phyloP scores from a whole-genome alignment of 2,113 vertebrate genomes.

The Apaloderma vittatum region DNA sequence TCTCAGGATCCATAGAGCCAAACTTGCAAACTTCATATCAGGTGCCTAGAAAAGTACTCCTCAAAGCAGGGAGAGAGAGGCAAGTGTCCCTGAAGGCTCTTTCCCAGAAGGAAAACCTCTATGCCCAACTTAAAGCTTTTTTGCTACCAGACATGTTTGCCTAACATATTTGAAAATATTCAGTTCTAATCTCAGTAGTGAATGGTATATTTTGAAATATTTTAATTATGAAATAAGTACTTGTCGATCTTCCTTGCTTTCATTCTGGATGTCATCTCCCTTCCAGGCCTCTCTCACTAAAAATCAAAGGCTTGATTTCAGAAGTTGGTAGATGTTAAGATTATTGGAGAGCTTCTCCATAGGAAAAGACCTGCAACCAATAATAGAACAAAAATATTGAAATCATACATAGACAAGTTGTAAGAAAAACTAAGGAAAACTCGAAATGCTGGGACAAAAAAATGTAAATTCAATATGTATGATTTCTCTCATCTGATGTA shows the following conservation, averaged over 20 bases:
- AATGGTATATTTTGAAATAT: background rate
- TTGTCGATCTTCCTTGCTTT: slow-evolving; percentile 7
- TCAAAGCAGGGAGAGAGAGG: background rate
- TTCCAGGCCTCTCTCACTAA: background rate
- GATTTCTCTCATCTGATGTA: background rate
- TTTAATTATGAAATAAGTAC: slow-evolving; percentile 8
- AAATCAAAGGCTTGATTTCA: background rate
- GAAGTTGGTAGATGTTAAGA: background rate
- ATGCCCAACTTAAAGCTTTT: background rate
- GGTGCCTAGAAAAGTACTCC: background rate
- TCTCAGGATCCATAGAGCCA: background rate
- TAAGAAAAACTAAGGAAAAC: background rate
- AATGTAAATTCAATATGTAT: background rate
- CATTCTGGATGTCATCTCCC: background rate
- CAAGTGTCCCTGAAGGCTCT: background rate
- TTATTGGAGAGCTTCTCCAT: background rate
- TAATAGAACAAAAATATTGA: background rate
- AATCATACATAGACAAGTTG: background rate
- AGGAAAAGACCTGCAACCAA: background rate
- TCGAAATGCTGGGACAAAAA: background rate
- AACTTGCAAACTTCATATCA: background rate
- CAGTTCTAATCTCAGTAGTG: slow-evolving; percentile 7
- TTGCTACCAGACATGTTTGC: slow-evolving; percentile 8
- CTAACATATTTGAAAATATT: background rate
- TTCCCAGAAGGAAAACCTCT: background rate